Evolutionary conservation across 2,113 vertebrate species (phyloP).

Genomic region (Myotis brandtii): DNA sequence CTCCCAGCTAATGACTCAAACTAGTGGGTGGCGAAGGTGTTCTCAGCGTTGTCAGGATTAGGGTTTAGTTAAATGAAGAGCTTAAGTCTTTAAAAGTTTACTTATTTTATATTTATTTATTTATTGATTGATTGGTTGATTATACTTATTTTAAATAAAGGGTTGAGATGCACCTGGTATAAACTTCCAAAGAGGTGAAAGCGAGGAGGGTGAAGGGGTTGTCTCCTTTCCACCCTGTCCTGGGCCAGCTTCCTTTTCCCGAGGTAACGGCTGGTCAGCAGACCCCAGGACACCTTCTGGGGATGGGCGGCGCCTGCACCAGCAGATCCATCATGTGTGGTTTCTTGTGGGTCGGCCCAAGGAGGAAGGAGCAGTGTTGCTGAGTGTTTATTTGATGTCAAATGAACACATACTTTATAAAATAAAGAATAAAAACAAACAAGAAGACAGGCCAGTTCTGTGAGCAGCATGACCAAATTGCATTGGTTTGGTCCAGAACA

Average conservation of each 20-base stretch:
- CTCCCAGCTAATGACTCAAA: neutral
- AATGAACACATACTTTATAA: neutral
- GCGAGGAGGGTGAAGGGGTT: neutral
- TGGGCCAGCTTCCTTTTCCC: rapidly evolving
- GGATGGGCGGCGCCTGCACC: rapidly evolving
- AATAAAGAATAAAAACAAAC: neutral
- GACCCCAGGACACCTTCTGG: rapidly evolving
- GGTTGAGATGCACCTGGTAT: neutral
- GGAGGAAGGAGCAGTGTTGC: neutral
- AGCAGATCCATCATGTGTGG: rapidly evolving
- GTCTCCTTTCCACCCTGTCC: neutral
- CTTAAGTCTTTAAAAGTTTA: neutral
- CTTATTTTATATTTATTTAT: neutral
- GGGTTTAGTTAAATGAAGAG: neutral
- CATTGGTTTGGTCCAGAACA: neutral
- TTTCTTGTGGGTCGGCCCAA: rapidly evolving
- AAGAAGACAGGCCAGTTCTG: neutral
- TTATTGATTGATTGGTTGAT: too few species aligned
- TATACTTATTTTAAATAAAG: neutral
- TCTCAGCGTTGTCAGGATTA: neutral
- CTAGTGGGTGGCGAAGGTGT: neutral
- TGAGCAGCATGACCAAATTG: neutral
- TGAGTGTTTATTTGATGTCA: neutral
- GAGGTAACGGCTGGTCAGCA: rapidly evolving
- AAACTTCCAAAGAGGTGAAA: neutral